These are phyloP conservation scores for Beroe forskalii DNA, from an alignment of 37 sponge, comb jelly and placozoan genomes.

Conservation along the genomic window DNA sequence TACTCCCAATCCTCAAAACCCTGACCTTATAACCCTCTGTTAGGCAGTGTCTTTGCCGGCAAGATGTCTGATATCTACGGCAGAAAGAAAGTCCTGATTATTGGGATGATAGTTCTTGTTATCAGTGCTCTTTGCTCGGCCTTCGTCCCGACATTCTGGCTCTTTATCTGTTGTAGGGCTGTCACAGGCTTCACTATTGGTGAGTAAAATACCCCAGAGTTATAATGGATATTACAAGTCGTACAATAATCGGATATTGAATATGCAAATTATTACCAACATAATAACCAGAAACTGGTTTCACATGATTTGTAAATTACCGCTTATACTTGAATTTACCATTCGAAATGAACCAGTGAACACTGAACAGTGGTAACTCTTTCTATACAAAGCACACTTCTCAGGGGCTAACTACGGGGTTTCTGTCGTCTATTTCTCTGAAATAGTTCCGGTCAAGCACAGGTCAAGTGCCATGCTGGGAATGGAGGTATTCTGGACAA, in stretches of 20 bases:
- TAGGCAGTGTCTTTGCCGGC: slow-evolving; percentile 17
- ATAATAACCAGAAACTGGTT: too few relatives aligned
- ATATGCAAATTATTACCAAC: too few relatives aligned
- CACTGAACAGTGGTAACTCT: too few relatives aligned
- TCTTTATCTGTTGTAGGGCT: not conserved
- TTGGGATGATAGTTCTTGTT: not conserved
- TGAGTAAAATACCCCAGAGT: too few relatives aligned
- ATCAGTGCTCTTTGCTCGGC: not conserved
- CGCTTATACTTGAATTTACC: too few relatives aligned
- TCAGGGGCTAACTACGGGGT: slow-evolving; percentile 30
- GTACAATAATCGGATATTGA: too few relatives aligned
- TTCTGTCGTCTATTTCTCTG: not conserved
- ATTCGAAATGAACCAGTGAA: too few relatives aligned
- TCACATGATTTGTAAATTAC: too few relatives aligned
- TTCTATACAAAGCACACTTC: not conserved
- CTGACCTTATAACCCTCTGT: too few relatives aligned
- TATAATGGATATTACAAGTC: too few relatives aligned
- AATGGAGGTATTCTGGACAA: slow-evolving; percentile 13
- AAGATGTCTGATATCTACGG: not conserved
- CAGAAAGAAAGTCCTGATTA: not conserved
- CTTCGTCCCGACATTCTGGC: not conserved
- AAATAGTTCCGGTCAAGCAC: slow-evolving; percentile 4
- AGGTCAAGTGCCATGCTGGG: slow-evolving; percentile 7
- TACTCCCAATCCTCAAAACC: too few relatives aligned
- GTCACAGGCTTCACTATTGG: slow-evolving; percentile 27